Evolutionary conservation across 2,888 invertebrate species (phyloP).

Genomic region (Pollenia amentaria): DNA sequence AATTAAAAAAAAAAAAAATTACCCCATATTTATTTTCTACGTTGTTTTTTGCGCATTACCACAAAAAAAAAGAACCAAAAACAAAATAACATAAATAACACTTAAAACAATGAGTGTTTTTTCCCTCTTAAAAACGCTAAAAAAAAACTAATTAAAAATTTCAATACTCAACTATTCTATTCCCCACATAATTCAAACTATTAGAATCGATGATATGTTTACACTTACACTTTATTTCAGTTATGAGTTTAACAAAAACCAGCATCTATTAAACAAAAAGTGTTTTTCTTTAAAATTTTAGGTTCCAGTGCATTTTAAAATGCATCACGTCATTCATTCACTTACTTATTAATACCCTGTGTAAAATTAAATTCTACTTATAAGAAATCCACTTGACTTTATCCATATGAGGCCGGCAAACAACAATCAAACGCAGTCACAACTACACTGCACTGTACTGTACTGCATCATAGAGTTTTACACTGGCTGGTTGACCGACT

Average conservation of each 20-base stretch:
- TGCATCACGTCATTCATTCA: slow-evolving; percentile 58
- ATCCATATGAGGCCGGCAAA: slow-evolving; percentile 28
- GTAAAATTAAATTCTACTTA: slow-evolving; percentile 18
- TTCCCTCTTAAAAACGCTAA: background rate
- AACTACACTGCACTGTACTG: background rate
- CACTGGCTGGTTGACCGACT: background rate
- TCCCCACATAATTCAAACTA: slow-evolving; percentile 26
- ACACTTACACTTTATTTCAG: slow-evolving; percentile 18
- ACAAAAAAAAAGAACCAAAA: background rate
- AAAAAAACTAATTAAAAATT: slow-evolving; percentile 28
- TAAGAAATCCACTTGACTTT: slow-evolving; percentile 44
- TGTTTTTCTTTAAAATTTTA: slow-evolving; percentile 34
- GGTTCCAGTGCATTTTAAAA: background rate
- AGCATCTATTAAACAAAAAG: slow-evolving; percentile 23
- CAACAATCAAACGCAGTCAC: slow-evolving; percentile 4
- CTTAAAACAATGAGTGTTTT: slow-evolving; percentile 40
- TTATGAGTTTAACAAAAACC: slow-evolving; percentile 26
- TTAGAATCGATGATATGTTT: slow-evolving; percentile 69
- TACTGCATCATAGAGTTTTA: too few relatives aligned
- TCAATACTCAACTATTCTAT: slow-evolving; percentile 14
- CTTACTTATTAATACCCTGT: background rate
- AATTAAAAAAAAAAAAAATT: background rate
- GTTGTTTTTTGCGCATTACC: background rate
- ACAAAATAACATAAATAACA: slow-evolving; percentile 47
- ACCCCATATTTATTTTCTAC: slow-evolving; percentile 26